Conservation (phyloP, 2,888 invertebrate species). For the Prosopocoilus inquinatus region DNA sequence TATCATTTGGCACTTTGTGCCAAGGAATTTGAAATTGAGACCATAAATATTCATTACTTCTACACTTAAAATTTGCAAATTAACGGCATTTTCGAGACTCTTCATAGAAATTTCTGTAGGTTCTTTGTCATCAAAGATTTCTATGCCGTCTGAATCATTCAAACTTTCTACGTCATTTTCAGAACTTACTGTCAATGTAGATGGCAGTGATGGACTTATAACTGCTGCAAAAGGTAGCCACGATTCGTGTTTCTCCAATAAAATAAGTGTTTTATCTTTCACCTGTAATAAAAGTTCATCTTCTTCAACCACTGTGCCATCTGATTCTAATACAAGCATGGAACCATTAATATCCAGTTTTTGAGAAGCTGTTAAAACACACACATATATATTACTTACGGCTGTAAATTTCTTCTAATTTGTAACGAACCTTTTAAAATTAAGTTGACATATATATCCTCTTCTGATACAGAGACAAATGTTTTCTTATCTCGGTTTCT, state of each 20-base stretch:
- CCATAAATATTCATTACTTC: slow-evolving; percentile 17
- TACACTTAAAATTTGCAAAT: not conserved
- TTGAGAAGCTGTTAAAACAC: not conserved
- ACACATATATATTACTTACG: no score
- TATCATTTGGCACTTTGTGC: slow-evolving; percentile 18
- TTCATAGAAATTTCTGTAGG: no score
- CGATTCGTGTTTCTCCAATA: not conserved
- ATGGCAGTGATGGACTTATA: no score
- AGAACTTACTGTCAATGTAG: no score
- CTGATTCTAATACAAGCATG: slow-evolving; percentile 8
- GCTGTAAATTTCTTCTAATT: no score
- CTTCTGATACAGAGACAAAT: not conserved
- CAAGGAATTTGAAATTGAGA: slow-evolving; percentile 18
- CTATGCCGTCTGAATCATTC: not conserved
- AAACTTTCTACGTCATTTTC: no score
- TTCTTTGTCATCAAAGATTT: not conserved
- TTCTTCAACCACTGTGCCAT: slow-evolving; percentile 9
- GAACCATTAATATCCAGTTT: slow-evolving; percentile 10
- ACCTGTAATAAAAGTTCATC: slow-evolving; percentile 3
- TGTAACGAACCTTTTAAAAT: slow-evolving; percentile 8
- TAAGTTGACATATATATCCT: slow-evolving; percentile 2
- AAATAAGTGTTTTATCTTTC: slow-evolving; percentile 7
- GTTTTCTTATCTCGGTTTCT: slow-evolving; percentile 1
- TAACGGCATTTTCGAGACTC: not conserved
- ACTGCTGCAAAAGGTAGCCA: not conserved